A percentile compares a stretch with the other conserved stretches of the same genome.
Evolutionary conservation across 23 tunicate species (phyloP).

Genomic region (Botrylloides violaceus): DNA sequence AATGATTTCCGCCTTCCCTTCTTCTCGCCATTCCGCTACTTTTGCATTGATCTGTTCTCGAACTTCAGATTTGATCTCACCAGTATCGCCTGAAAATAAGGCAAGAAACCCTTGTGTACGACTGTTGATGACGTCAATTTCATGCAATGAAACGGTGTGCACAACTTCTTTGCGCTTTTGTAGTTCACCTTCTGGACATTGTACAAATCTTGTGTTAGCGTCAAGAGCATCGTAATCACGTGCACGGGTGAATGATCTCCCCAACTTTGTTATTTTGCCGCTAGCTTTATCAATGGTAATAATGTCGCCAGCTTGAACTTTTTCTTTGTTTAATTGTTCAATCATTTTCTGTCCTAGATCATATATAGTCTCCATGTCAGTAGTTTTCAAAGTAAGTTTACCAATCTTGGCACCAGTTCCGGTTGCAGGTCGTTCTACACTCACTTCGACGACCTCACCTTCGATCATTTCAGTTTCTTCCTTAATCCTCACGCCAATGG

Average conservation of each 20-base stretch:
- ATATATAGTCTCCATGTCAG: conserved; percentile 98
- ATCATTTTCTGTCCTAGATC: conserved; percentile 99
- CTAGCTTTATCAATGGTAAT: conserved; percentile 96
- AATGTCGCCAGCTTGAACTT: conserved; percentile 94
- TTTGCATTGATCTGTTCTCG: conserved; percentile 91
- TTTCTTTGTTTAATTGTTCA: conserved; percentile 92
- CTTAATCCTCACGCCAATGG: conserved; percentile 94
- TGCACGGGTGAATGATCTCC: conserved; percentile 91
- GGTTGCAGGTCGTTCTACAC: conserved; percentile 98
- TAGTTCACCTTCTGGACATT: conserved; percentile 98
- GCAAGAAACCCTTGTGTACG: conserved; percentile 97
- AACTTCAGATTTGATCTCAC: conserved; percentile 88
- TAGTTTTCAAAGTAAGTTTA: conserved; percentile 91
- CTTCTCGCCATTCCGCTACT: conserved; percentile 98
- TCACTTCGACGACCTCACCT: conserved; percentile 98
- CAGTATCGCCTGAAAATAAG: conserved; percentile 84
- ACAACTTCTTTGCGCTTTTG: conserved; percentile 98
- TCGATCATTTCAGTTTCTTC: conserved; percentile 99
- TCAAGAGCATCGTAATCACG: conserved; percentile 95
- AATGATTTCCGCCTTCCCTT: conserved; percentile 97
- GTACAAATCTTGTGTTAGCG: conserved; percentile 78
- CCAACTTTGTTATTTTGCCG: conserved; percentile 83
- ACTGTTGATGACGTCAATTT: conserved; percentile 97
- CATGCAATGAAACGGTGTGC: conserved; percentile 96
- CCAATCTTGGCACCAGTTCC: conserved; percentile 98